Evolutionary conservation across 2,888 invertebrate species (phyloP), one percentile per base, ranked within the genome.

Genomic region (Limnephilus auricula): DNA sequence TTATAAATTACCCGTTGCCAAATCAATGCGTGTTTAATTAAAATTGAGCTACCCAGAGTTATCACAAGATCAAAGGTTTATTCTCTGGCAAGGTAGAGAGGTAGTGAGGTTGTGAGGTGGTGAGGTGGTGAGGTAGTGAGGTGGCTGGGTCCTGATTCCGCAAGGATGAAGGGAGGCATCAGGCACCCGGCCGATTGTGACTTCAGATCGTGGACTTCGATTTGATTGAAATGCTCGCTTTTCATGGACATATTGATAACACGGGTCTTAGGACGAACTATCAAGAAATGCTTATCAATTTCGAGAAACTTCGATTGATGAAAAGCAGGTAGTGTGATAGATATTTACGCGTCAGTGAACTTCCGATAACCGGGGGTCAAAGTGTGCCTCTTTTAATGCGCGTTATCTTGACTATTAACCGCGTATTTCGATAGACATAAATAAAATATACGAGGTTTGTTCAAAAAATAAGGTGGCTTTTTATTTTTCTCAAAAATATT

Each of bases 21-120:
- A 50, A 65, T 65, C 87, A 32, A 65, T 65, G 31, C 87, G 65
- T 87, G 87, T 87, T 87, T 87, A 87, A 87, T 87, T 87, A 87
- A 87, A 87, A 87, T 32, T 31, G 25, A 50, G 31, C 45, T 87
- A 50, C 65, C 65, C 34, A 15, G 30, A 87, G 31, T 65, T 87
- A 87, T 87, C 87, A 31, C 30, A n/a, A 50, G 50, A 86, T 86
- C 86, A 50, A 50, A 86, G 86, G 87, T 32, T n/a, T 65, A 32
- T 50, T 65, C 65, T 65, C 65, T n/a, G 65, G 65, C 25, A 65
- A 25, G 65, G 65, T 65, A 9, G 65, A n/a, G 65, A 65, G 65
- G n/a, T 25, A 25, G 25, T 65, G 65, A 50, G 45, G 45, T 15
- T 0, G 45, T 50, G 15, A 50, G 45, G 15, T 13, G 45, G 45